Evolutionary conservation across 2,113 vertebrate genomes (phyloP), one percentile per base, ranked within the genome.

Genomic region (Apus apus): DNA sequence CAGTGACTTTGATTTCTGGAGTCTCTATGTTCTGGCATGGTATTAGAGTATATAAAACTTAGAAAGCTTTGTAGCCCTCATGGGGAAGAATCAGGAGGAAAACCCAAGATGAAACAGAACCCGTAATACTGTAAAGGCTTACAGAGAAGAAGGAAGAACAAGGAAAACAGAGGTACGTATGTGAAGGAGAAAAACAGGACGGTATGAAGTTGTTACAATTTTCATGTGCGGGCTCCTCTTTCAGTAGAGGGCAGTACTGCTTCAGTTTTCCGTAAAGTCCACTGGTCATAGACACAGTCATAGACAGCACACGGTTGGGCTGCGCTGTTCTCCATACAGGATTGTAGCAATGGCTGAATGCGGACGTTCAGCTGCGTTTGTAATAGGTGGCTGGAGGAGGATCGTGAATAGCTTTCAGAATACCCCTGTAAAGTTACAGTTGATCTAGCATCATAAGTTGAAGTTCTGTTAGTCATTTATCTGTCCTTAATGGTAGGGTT

Each of bases 201-300:
- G 16, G 19, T 75, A 2, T 20, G 3, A 1, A 67, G 19, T n/a
- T 61, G 45, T 6, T 29, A 0, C 8, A 4, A 3, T n/a, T 71
- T 43, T 46, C 29, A 19, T 2, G 11, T 50, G n/a, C 50, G 40
- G 70, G 17, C 27, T 58, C 8, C 2, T 58, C 26, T 78, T 40
- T 68, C 97, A 82, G 93, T 66, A 96, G 97, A 94, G 94, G 96
- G 97, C 96, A 94, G 81, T 68, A 40, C 79, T 15, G 8, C 20
- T 17, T 73, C 40, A 9, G 30, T 32, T 64, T 32, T 11, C 48
- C 65, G 57, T 22, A 2, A 12, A 75, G 46, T 22, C 57, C 29
- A 1, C 0, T 7, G 13, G 12, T 23, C 66, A n/a, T n/a, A n/a
- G n/a, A 16, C n/a, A 9, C 2, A 34, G 27, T 29, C 21, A 8